Conservation (phyloP, 2,888 invertebrate genomes). For the Noctua comes region DNA sequence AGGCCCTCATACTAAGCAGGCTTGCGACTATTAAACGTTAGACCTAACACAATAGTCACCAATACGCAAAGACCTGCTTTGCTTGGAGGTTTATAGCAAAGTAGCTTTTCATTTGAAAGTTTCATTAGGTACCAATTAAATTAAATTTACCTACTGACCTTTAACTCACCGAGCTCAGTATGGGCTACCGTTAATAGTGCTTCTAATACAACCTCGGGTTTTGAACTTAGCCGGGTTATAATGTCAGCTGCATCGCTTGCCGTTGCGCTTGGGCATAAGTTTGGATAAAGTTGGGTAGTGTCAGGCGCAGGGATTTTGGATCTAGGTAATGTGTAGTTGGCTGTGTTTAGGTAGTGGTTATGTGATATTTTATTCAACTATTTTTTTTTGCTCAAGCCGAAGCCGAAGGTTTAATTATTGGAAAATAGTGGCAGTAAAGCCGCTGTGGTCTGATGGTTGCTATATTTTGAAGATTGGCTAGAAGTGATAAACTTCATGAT, state of each 20-base stretch:
- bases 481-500: no score
- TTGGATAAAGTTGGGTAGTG: constrained; percentile 49
- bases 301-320: constrained; percentile 39
- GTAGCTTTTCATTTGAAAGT: background rate
- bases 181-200: constrained; percentile 49
- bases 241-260: constrained; percentile 55
- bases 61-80: background rate
- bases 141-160: constrained; percentile 12
- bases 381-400: no score
- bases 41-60: background rate
- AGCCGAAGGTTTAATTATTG: no score
- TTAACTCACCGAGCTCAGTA: constrained; percentile 24
- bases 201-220: constrained; percentile 58
- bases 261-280: constrained; percentile 52
- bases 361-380: no score
- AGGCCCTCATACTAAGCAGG: no score
- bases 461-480: no score
- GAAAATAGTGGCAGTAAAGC: no score
- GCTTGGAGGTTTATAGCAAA: background rate
- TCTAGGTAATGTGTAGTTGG: constrained; percentile 2
- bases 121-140: background rate
- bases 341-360: background rate
- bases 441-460: no score
- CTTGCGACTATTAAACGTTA: no score
- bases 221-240: constrained; percentile 54